phyloP scores from a whole-genome alignment of 2,113 vertebrate species.

The Spizaetus ornatus region DNA sequence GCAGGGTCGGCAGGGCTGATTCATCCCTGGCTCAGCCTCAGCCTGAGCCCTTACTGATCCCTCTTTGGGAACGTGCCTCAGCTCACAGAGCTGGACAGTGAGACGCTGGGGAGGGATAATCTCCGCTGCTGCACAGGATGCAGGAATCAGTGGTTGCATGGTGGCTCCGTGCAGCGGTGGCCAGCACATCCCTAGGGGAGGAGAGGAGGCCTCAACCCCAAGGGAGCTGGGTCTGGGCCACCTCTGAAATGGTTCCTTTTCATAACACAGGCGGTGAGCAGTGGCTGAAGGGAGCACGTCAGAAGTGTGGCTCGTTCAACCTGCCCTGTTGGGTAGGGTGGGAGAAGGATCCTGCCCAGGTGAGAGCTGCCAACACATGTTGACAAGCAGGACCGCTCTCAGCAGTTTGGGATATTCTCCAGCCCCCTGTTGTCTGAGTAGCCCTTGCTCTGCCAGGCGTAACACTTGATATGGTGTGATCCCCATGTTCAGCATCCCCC shows the following conservation, averaged over 20 bases:
- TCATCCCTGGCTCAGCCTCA: neutral
- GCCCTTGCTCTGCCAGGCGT: neutral
- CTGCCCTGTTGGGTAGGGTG: neutral
- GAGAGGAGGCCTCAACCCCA: neutral
- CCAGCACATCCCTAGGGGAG: neutral
- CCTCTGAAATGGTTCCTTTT: neutral
- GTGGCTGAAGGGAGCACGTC: neutral
- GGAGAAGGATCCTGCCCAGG: neutral
- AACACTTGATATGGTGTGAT: neutral
- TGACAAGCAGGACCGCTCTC: neutral
- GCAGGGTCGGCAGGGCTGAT: neutral
- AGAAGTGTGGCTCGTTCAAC: neutral
- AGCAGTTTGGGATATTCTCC: neutral
- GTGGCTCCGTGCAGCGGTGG: neutral
- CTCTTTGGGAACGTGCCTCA: accelerated
- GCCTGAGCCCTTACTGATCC: neutral
- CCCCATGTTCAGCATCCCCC: accelerated
- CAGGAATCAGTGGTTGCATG: neutral
- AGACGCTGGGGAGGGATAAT: neutral
- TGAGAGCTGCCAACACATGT: neutral
- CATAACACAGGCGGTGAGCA: accelerated
- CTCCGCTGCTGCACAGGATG: accelerated
- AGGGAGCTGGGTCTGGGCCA: neutral
- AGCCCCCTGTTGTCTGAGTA: neutral
- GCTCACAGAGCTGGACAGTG: accelerated